A percentile compares a stretch with the other conserved stretches of the same genome.
These are phyloP conservation scores for Danionella dracula DNA, from an alignment of 2,797 vertebrate genomes.

Conservation along the genomic window DNA sequence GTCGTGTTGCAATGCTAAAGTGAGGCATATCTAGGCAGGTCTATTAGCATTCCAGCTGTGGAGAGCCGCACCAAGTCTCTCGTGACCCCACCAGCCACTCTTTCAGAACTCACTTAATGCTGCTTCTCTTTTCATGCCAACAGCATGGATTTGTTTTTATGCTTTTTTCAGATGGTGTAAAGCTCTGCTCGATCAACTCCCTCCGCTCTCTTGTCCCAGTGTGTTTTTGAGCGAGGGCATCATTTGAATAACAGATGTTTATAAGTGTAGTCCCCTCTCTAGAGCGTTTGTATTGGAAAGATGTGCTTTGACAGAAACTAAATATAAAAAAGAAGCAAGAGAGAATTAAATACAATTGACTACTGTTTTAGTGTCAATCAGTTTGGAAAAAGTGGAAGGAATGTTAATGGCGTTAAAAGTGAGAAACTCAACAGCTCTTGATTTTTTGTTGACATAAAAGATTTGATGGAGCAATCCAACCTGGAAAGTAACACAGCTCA, in stretches of 20 bases:
- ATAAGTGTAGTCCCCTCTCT: conserved; percentile 36
- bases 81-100: conserved; percentile 41
- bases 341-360: too few relatives aligned
- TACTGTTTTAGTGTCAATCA: too few relatives aligned
- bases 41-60: conserved; percentile 42
- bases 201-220: background rate
- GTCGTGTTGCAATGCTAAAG: background rate
- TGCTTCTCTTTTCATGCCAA: conserved; percentile 42
- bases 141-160: conserved; percentile 39
- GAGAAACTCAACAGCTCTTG: too few relatives aligned
- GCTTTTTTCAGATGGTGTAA: conserved; percentile 42
- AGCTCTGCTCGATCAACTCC: conserved; percentile 13
- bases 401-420: too few relatives aligned
- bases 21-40: conserved; percentile 21
- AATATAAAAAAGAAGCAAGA: conserved; percentile 11
- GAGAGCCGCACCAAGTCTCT: conserved; percentile 26
- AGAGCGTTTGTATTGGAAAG: conserved; percentile 27
- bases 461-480: too few relatives aligned
- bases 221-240: conserved; percentile 43
- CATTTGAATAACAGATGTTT: conserved; percentile 58
- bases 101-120: conserved; percentile 44
- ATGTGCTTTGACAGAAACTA: conserved; percentile 37
- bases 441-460: too few relatives aligned
- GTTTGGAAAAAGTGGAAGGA: too few relatives aligned
- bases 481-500: too few relatives aligned